Conservation (phyloP, 2,113 vertebrate species). For the Electrona antarctica region DNA sequence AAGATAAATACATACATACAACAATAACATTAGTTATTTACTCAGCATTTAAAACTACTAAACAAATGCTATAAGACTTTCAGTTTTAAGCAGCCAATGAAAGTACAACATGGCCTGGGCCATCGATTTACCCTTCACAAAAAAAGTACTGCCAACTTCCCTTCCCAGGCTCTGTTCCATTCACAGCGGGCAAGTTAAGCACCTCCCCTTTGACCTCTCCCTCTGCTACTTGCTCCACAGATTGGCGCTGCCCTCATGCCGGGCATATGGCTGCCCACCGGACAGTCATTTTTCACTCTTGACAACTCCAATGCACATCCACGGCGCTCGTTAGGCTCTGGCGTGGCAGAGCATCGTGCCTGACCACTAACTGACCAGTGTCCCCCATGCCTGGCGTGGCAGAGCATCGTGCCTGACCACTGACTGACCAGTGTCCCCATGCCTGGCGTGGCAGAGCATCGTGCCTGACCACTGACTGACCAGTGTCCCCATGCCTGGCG, state of each 20-base stretch:
- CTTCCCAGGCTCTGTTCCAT: constrained; percentile 31
- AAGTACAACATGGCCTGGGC: constrained; percentile 27
- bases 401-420: constrained; percentile 11
- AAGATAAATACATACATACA: too few relatives aligned
- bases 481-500: constrained; percentile 45
- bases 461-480: constrained; percentile 2
- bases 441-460: constrained; percentile 33
- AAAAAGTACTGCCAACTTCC: constrained; percentile 48
- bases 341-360: constrained; percentile 28
- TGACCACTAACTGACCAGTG: constrained; percentile 6
- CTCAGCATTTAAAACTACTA: constrained; percentile 18
- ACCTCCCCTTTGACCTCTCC: constrained; percentile 64
- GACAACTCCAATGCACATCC: constrained; percentile 67
- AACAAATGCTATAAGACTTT: constrained; percentile 42
- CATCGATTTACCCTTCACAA: constrained; percentile 24
- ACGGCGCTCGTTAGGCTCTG: constrained; percentile 39
- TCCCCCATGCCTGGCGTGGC: constrained; percentile 38
- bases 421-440: too few relatives aligned
- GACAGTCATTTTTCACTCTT: constrained; percentile 70
- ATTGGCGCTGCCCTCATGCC: constrained; percentile 57
- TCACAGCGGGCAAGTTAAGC: constrained; percentile 38
- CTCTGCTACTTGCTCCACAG: constrained; percentile 44
- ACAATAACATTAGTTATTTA: constrained; percentile 18
- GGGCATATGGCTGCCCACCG: constrained; percentile 71
- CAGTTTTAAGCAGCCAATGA: constrained; percentile 31